Evolutionary conservation across 2,797 vertebrate species (phyloP).

Genomic region (Alfaro cultratus): DNA sequence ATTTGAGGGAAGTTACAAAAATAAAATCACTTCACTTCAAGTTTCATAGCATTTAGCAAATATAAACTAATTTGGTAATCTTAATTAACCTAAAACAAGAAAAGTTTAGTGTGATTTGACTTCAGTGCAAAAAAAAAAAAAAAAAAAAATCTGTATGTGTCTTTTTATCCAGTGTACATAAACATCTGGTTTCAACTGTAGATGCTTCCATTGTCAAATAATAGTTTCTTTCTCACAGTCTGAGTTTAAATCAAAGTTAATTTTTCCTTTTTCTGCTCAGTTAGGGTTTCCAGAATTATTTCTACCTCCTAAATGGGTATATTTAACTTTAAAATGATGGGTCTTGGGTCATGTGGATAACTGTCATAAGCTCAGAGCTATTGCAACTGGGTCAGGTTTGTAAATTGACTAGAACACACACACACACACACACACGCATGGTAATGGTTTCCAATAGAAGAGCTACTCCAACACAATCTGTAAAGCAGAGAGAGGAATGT

Average conservation of each 20-base stretch:
- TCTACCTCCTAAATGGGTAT: neutral
- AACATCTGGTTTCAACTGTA: neutral
- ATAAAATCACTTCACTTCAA: too few relatives aligned
- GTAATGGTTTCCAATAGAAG: neutral
- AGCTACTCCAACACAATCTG: neutral
- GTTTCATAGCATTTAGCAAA: too few relatives aligned
- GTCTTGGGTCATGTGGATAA: neutral
- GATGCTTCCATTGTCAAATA: neutral
- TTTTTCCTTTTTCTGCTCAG: neutral
- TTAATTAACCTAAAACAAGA: too few relatives aligned
- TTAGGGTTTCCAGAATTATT: neutral
- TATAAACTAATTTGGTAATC: too few relatives aligned
- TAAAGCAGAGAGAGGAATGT: neutral
- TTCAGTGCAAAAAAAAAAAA: too few relatives aligned
- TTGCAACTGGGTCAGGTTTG: neutral
- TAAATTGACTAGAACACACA: neutral
- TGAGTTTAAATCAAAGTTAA: neutral
- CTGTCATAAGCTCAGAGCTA: neutral
- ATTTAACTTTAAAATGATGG: neutral
- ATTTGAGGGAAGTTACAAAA: too few relatives aligned
- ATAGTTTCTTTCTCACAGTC: neutral
- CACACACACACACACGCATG: neutral
- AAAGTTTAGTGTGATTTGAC: too few relatives aligned
- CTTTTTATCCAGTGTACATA: too few relatives aligned
- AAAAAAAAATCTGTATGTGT: too few relatives aligned